Evolutionary conservation across 2,888 invertebrate species (phyloP), one percentile per base, ranked within the genome.

Genomic region (Polyommatus iphigenia): DNA sequence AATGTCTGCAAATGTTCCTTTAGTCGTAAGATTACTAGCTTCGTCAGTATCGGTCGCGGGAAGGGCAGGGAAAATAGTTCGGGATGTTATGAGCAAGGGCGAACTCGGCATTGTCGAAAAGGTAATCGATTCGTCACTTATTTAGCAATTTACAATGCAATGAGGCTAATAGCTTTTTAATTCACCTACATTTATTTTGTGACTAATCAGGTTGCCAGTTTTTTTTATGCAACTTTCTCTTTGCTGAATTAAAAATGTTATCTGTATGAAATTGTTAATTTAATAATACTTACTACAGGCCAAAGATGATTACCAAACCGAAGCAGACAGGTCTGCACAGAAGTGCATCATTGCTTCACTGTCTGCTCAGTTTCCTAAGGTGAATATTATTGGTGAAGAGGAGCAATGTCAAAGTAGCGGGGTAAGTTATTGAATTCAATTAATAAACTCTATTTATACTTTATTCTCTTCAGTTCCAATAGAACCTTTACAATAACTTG

Each of bases 251-350:
- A 62, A 46, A 8, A 50, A 73, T 5, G 18, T 13, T 20, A 18
- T 29, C 7, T 36, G 67, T 80, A 18, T 54, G 4, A 54, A 54
- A 54, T 18, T 54, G 54, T 54, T 54, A 54, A 18, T 54, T 3
- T 54, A 54, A 18, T 15, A 15, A 50, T 15, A 4, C 15, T 50
- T 15, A 50, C 54, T 81, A 54, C 85, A 97, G 96, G 98, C 97
- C 29, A 96, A 96, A 86, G 97, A 99, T 94, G 99, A 99, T 92
- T 95, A 98, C 71, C 99, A 99, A 95, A 99, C 99, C 5, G 99
- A 99, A 94, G 99, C 99, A 7, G 99, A 99, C 88, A 95, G 99
- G 82, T 97, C 98, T 46, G 99, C 99, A 0, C 99, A 99, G 90
- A 95, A 96, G 81, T 99, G 98, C 87, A 99, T 99, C 80, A 96